Evolutionary conservation across 2,113 vertebrate species (phyloP).

Genomic region (Isichthys henryi): DNA sequence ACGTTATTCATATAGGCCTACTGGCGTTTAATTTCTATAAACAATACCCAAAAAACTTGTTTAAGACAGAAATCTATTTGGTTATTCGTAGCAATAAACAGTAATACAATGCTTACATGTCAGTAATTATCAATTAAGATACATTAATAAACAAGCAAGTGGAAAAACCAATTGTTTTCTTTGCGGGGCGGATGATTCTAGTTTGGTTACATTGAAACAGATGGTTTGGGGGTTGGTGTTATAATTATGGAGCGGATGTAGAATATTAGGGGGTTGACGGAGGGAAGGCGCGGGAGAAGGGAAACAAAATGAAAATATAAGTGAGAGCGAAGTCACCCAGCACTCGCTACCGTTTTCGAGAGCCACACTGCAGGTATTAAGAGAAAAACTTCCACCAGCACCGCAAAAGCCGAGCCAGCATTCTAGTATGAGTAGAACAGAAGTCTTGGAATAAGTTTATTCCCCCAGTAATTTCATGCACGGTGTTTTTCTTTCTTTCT

Average conservation of each 20-base stretch:
- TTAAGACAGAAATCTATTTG: background rate
- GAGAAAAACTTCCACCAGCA: background rate
- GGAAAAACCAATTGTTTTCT: background rate
- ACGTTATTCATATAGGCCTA: background rate
- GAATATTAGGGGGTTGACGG: conserved; percentile 45
- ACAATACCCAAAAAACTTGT: background rate
- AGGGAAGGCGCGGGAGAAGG: conserved; percentile 30
- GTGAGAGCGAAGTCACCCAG: conserved; percentile 34
- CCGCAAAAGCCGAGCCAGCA: background rate
- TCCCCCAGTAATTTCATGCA: background rate
- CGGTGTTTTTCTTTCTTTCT: background rate
- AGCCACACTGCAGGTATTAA: conserved; percentile 14
- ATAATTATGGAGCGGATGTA: conserved; percentile 51
- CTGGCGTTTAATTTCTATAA: background rate
- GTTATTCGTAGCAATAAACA: background rate
- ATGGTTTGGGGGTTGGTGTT: conserved; percentile 43
- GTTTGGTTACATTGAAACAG: conserved; percentile 39
- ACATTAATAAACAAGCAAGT: background rate
- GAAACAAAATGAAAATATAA: conserved; percentile 40
- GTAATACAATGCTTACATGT: background rate
- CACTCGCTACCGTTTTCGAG: conserved; percentile 21
- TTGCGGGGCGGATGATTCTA: background rate
- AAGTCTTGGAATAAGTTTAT: background rate
- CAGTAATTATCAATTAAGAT: background rate
- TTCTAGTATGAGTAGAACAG: background rate